Evolutionary conservation across 53 echinoderm and acorn worm genomes (phyloP), one percentile per base, ranked within the genome.

Genomic region (Luidia sarsii): DNA sequence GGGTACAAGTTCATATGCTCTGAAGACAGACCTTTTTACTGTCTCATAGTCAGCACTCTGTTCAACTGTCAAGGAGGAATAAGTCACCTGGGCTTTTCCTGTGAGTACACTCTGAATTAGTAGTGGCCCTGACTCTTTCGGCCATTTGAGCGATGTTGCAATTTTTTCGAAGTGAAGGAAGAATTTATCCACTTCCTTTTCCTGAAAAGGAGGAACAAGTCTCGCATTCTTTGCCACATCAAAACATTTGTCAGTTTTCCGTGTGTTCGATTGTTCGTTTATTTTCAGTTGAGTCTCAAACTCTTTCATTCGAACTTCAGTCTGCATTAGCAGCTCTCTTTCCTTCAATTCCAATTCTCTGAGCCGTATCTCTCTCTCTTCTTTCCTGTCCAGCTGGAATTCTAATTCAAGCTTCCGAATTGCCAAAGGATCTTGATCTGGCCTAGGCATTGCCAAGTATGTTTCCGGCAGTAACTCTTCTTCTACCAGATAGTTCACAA

Each of bases 1-100:
- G 0, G 90, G 90, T 28, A 90, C 90, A 34, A 90, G 68, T 59
- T 90, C 67, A 41, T 90, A 90, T 1, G 82, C 82, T 15, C 73
- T 81, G 3, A 90, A 48, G 32, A 82, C 61, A 16, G 33, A 36
- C 39, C 70, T 33, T 33, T 90, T 87, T 13, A 86, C 83, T 37
- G 29, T 48, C 8, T 90, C 83, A 87, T 82, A 90, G 31, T 83
- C 69, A 38, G 67, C 36, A 66, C 81, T 63, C 38, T 86, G 67
- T 43, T 61, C 54, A 65, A 53, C 20, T 11, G 91, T 54, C 50
- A 90, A 37, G 22, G 90, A 43, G 3, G 81, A 49, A 37, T 80
- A 90, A 28, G 86, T 75, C 23, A 86, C 86, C 29, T 67, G 54
- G 41, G 83, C 87, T 48, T 69, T 90, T 7, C 90, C 90, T 4